Base-by-base conservation (phyloP, 2,888 invertebrate genomes). In the Napeogenes sylphis region DNA sequence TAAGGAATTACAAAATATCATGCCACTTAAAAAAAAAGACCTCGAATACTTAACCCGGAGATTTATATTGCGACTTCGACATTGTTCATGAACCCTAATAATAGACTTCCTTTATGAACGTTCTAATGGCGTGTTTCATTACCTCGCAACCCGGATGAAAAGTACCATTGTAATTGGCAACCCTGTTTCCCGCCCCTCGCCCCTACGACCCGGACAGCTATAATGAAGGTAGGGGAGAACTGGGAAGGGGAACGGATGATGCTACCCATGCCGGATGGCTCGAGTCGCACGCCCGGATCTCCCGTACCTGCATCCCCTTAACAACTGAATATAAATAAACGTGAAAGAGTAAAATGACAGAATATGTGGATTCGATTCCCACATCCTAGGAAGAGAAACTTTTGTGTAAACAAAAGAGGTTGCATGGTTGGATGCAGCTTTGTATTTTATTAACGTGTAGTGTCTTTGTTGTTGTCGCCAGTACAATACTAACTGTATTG, bases 161-260 rank as follows among this genome's bases (percentile, higher is more conserved):
- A 64, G 66, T 63, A 56, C 58, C 56, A 59, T 58, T 68, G 66
- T 65, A 65, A 71, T 70, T 82, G 77, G 86, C 82, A 86, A 81
- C 80, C 76, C 64, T 61, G 61, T 35, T 62, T 62, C 72, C 74
- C 82, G 73, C 83, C 84, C 80, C 85, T 79, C 80, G 73, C 84
- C 87, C 84, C 85, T 82, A 73, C 87, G 85, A 85, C 87, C 87
- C 80, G 79, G 79, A 73, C 73, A 73, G 78, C 79, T 74, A 83
- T 85, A 84, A 85, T 82, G 82, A 82, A 83, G 78, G 83, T 75
- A 75, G 81, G 82, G 79, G 78, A 75, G 38, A 3, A 75, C 73
- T 75, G 75, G 72, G 75, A 76, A 75, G 68, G 66, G 68, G 68
- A 77, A 80, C 84, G 84, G 86, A 84, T 83, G 82, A 82, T 72